Evolutionary conservation across 53 echinoderm and acorn worm species (phyloP), one percentile per base, ranked within the genome.

Genomic region (Temnopleurus reevesii): DNA sequence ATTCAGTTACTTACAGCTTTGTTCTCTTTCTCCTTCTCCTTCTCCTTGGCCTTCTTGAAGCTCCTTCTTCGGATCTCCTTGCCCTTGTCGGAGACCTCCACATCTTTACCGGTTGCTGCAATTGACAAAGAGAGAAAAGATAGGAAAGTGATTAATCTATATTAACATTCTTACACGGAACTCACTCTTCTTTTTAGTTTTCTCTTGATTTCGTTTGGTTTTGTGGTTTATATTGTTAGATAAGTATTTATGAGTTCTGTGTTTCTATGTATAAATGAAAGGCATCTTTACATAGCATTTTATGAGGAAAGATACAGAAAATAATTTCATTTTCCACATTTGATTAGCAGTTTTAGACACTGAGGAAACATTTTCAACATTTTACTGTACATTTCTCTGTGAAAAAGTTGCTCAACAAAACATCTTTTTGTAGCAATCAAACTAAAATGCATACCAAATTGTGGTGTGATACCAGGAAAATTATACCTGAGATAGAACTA

Each of bases 21-120:
- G 76, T 85, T 91, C 66, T 90, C 90, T 6, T 80, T 90, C 35
- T 91, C 93, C 79, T 85, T 91, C 66, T 90, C 90, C 15, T 80
- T 90, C 35, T 91, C 93, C 79, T 93, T 81, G 13, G 91, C 60
- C 53, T 46, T 89, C 84, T 76, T 83, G 76, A 93, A 65, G 53
- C 88, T 87, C 71, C 88, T 65, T 34, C 53, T 66, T 0, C 88
- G 33, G 88, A 87, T 45, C 71, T 87, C 88, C 46, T 36, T 34
- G 29, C 88, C 88, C 41, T 87, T 87, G n/a, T 65, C 88, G 2
- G 88, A 87, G 33, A 87, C 54, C 15, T 65, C 88, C 4, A 47
- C 71, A 66, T 87, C 88, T 49, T 66, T 87, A 66, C 45, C 88
- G 49, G 88, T 7, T 38, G 71, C 71, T 71, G 8, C 6, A 23